Base-by-base conservation (phyloP, 2,888 invertebrate species). In the Drosophila histrio region DNA sequence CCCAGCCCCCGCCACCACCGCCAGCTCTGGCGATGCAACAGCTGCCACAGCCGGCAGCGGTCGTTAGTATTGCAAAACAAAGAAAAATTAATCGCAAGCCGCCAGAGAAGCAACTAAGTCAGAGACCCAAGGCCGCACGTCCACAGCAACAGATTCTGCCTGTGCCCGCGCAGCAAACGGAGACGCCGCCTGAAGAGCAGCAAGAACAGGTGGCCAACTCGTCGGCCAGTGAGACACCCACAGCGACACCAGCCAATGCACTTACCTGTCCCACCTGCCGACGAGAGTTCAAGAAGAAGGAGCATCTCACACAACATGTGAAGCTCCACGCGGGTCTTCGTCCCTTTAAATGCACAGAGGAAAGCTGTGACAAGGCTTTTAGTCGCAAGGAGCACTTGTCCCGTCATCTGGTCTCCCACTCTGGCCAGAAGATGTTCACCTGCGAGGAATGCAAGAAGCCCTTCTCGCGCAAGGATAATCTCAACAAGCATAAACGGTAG, bases 371-470 rank as follows among this genome's bases (percentile, higher is more conserved):
- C 41, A 95, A 95, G 81, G 93, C 94, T 0, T 95, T 95, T 84
- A 94, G 94, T 82, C 93, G 95, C 2, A 95, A 95, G 75, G 95
- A 95, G 84, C 95, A 95, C 88, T 88, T 95, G 49, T 92, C 95
- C 57, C 92, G 95, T 3, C 95, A 95, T 87, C 92, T 94, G 63
- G 93, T 94, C 0, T 94, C 95, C 2, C 95, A 95, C 80, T 94
- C 95, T 0, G 95, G 95, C 1, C 93, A 94, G 77, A 94, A 95
- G 79, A 94, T 94, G 92, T 95, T 94, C 81, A 93, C 92, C 44
- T 95, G 95, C 86, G 94, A 94, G 62, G 91, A 93, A 52, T 94
- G 94, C 76, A 93, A 93, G 15, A 94, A 94, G 71, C 92, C 93
- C 30, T 94, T 94, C 69, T 92, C 92, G 0, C 89, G 92, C 7